Evolutionary conservation across 2,113 vertebrate genomes (phyloP).

Genomic region (Strigops habroptila): DNA sequence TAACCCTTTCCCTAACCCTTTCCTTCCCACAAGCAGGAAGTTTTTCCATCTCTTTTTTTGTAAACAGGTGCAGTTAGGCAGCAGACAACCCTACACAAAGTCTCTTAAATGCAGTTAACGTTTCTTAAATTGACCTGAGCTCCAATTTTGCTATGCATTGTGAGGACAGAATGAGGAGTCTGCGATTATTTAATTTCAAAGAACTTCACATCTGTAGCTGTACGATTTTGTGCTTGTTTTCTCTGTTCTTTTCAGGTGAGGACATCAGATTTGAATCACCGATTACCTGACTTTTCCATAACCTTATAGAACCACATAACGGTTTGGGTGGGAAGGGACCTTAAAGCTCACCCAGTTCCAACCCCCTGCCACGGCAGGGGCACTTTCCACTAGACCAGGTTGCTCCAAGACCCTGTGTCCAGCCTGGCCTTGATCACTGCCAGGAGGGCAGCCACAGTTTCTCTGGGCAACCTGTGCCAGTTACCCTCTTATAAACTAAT

Average conservation of each 20-base stretch:
- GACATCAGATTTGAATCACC: neutral
- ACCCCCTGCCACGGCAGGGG: neutral
- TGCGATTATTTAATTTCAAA: neutral
- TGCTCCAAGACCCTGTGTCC: neutral
- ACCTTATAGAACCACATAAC: neutral
- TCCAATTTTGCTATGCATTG: neutral
- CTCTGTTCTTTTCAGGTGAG: neutral
- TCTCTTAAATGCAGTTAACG: neutral
- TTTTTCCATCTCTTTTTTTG: neutral
- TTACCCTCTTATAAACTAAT: neutral
- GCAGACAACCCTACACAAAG: neutral
- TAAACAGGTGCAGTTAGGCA: neutral
- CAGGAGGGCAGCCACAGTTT: neutral
- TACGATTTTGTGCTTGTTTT: neutral
- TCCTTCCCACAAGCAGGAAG: accelerated
- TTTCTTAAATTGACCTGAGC: neutral
- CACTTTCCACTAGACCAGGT: neutral
- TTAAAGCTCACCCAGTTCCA: neutral
- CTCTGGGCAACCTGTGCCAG: neutral
- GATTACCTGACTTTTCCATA: neutral
- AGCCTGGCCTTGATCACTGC: neutral
- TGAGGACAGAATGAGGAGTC: neutral
- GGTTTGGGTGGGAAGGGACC: neutral
- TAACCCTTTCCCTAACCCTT: neutral
- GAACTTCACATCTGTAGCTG: neutral